Evolutionary conservation across 2,113 vertebrate species (phyloP).

Genomic region (Pseudorhombus dupliciocellatus): DNA sequence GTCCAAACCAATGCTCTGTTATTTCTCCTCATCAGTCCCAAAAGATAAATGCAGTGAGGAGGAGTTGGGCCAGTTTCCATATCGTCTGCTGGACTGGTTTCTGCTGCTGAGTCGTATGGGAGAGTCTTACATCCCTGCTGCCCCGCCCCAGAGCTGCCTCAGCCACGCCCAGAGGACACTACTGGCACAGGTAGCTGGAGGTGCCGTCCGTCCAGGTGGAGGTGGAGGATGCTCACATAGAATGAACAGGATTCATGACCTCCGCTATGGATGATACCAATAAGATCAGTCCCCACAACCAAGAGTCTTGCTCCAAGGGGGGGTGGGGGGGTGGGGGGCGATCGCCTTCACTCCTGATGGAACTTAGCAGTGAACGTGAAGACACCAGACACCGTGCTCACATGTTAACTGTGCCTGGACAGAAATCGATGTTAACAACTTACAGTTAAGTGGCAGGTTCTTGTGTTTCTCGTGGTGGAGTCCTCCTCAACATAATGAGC

Average conservation of each 20-base stretch:
- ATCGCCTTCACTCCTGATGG: conserved; percentile 27
- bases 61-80: conserved; percentile 80
- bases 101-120: conserved; percentile 77
- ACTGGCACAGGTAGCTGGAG: conserved; percentile 64
- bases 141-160: conserved; percentile 65
- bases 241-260: conserved; percentile 7
- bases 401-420: conserved; percentile 20
- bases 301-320: conserved; percentile 2
- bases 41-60: conserved; percentile 42
- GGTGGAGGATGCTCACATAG: background rate
- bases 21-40: conserved; percentile 52
- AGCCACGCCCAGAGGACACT: conserved; percentile 56
- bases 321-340: no score
- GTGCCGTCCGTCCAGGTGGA: background rate
- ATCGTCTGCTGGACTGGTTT: conserved; percentile 78
- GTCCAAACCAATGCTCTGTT: conserved; percentile 26
- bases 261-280: conserved; percentile 39
- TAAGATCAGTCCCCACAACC: conserved; percentile 35
- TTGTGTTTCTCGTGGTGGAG: conserved; percentile 54
- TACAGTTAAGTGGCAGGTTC: conserved; percentile 53
- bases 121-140: conserved; percentile 52
- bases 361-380: conserved; percentile 39
- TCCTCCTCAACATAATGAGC: conserved; percentile 43
- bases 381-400: conserved; percentile 29
- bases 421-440: conserved; percentile 64